Base-by-base conservation (phyloP, 1,140 invertebrate species). In the Phocides pigmalion region DNA sequence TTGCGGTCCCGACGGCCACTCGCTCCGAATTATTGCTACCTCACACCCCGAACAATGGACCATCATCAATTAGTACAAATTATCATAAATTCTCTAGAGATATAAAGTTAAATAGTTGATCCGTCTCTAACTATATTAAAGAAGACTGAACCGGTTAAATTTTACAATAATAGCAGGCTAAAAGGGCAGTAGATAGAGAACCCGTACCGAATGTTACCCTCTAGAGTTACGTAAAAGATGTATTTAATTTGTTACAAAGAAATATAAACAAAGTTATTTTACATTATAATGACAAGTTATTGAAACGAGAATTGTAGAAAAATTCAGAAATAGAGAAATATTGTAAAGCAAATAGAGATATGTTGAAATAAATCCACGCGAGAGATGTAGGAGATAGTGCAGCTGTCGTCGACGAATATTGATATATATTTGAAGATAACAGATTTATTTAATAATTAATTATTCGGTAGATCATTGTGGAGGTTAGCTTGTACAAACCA, bases 401-500 rank as follows among this genome's bases (percentile, higher is more conserved):
- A 39, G 37, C 32, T 39, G 58, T 61, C 56, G 64, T 25, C 49
- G 44, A 14, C 50, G n/a, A 41, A 41, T 59, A 46, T 61, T 61
- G 49, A 35, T 67, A 56, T 64, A 61, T 63, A 66, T 87, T 87
- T 85, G 74, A 79, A 76, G 64, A 66, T 79, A 67, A 84, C 81
- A 85, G 76, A 67, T 89, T 91, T 87, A 84, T 89, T 90, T 90
- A 79, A 77, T 74, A 77, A 80, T 83, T 81, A 74, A 87, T 86
- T 82, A 88, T 80, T 88, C 71, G 75, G 82, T 91, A 91, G 87
- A 80, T 87, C 84, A 87, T 82, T 87, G 84, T 89, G 89, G 81
- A 84, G 83, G 80, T 86, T 91, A 89, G 89, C 89, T 91, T 91
- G 87, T 91, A 91, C 81, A 91, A 91, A 91, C 86, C 82, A 91